These are phyloP conservation scores for Corvus cornix DNA, from an alignment of 2,113 vertebrate genomes.

Conservation along the genomic window DNA sequence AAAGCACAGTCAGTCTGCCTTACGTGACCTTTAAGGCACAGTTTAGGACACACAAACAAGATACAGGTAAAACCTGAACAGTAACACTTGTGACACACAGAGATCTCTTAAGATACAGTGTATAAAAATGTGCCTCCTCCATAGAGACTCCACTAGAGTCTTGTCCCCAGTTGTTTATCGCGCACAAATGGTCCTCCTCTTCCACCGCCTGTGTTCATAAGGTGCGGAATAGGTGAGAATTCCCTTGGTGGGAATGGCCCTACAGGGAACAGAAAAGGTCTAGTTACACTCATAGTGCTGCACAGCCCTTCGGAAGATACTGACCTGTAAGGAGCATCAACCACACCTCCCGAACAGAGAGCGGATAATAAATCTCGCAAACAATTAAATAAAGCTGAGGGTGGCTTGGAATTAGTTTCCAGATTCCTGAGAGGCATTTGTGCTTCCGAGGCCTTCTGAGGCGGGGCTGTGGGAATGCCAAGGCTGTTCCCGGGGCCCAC, in stretches of 20 bases:
- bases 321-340: neutral
- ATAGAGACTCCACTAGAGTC: neutral
- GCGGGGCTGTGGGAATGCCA: neutral
- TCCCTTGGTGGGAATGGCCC: neutral
- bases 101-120: fast-evolving
- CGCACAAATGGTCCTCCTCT: neutral
- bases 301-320: no score
- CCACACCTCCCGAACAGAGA: neutral
- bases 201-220: neutral
- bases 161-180: neutral
- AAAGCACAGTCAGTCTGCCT: neutral
- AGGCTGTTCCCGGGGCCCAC: neutral
- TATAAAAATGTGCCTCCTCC: neutral
- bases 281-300: neutral
- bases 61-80: neutral
- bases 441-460: neutral
- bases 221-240: neutral
- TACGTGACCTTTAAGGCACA: neutral
- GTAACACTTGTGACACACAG: neutral
- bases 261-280: neutral
- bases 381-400: neutral
- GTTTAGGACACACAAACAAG: neutral
- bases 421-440: neutral
- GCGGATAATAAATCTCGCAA: no score
- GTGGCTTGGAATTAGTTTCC: neutral